phyloP scores from a whole-genome alignment of 2,113 vertebrate species.

The Salminus brasiliensis region DNA sequence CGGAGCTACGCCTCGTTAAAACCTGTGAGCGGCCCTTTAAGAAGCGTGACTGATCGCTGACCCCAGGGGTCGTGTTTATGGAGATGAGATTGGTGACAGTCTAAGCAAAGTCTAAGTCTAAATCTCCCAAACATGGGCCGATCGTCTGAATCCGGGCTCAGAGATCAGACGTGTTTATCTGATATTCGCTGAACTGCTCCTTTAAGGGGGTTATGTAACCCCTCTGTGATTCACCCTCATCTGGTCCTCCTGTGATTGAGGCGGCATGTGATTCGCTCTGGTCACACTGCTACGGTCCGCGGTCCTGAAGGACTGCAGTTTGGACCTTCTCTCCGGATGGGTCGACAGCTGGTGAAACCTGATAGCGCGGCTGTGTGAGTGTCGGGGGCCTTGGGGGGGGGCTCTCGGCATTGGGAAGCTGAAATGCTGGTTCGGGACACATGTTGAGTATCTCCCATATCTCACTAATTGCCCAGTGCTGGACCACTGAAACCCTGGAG shows the following conservation, averaged over 20 bases:
- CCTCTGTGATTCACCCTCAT: constrained; percentile 49
- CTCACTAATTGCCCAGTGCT: not conserved
- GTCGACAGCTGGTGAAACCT: constrained; percentile 73
- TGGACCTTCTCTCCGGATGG: constrained; percentile 54
- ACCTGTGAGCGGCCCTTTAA: constrained; percentile 19
- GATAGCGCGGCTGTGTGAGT: constrained; percentile 51
- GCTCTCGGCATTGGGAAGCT: constrained; percentile 33
- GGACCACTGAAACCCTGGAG: too few relatives aligned
- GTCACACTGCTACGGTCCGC: not conserved
- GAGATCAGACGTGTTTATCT: too few relatives aligned
- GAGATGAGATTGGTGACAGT: too few relatives aligned
- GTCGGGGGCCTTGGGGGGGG: constrained; percentile 31
- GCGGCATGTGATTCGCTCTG: constrained; percentile 54
- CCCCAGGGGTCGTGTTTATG: too few relatives aligned
- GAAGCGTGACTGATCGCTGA: too few relatives aligned
- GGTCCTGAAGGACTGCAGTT: constrained; percentile 33
- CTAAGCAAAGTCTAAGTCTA: too few relatives aligned
- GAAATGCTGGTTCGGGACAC: not conserved
- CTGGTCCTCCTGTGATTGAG: constrained; percentile 40
- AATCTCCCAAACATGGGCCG: too few relatives aligned
- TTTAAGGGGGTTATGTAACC: constrained; percentile 42
- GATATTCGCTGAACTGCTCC: too few relatives aligned
- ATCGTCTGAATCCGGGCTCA: too few relatives aligned
- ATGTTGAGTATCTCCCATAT: too few relatives aligned
- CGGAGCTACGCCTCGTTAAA: not conserved